These are phyloP conservation scores for Gymnocheta viridis DNA, from an alignment of 2,888 invertebrate genomes.

Conservation along the genomic window DNA sequence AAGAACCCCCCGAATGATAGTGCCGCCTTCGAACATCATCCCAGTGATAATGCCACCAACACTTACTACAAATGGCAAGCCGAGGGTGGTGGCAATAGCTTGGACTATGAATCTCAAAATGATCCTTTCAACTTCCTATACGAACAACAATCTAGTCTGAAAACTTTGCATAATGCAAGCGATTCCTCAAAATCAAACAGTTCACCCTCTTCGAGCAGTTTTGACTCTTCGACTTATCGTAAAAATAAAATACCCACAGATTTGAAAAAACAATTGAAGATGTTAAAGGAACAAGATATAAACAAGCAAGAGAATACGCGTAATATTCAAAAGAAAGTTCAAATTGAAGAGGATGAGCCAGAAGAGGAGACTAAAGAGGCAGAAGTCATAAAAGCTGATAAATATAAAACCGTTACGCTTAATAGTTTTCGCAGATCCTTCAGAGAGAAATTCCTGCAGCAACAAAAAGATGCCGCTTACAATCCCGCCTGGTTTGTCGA, in stretches of 20 bases:
- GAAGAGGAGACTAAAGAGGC: background rate
- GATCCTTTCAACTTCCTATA: slow-evolving; percentile 81
- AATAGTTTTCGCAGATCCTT: slow-evolving; percentile 81
- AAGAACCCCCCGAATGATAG: slow-evolving; percentile 73
- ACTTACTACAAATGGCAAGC: slow-evolving; percentile 80
- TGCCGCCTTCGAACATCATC: slow-evolving; percentile 76
- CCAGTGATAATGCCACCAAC: slow-evolving; percentile 78
- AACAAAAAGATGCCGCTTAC: slow-evolving; percentile 78
- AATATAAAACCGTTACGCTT: slow-evolving; percentile 80
- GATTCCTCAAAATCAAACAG: slow-evolving; percentile 57
- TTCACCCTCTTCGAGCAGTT: slow-evolving; percentile 43
- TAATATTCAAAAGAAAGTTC: background rate
- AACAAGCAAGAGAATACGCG: background rate
- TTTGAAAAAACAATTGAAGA: slow-evolving; percentile 77
- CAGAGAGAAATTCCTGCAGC: slow-evolving; percentile 78
- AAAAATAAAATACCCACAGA: slow-evolving; percentile 78
- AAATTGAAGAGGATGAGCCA: background rate
- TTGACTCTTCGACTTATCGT: slow-evolving; percentile 79
- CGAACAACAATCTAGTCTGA: slow-evolving; percentile 77
- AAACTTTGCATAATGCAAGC: slow-evolving; percentile 66
- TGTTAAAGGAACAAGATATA: slow-evolving; percentile 73
- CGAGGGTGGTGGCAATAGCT: slow-evolving; percentile 75
- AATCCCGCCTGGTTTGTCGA: slow-evolving; percentile 82
- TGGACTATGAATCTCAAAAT: slow-evolving; percentile 77
- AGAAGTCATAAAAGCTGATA: slow-evolving; percentile 75